phyloP scores from a whole-genome alignment of 2,888 invertebrate genomes.

The Mactromeris polynyma region DNA sequence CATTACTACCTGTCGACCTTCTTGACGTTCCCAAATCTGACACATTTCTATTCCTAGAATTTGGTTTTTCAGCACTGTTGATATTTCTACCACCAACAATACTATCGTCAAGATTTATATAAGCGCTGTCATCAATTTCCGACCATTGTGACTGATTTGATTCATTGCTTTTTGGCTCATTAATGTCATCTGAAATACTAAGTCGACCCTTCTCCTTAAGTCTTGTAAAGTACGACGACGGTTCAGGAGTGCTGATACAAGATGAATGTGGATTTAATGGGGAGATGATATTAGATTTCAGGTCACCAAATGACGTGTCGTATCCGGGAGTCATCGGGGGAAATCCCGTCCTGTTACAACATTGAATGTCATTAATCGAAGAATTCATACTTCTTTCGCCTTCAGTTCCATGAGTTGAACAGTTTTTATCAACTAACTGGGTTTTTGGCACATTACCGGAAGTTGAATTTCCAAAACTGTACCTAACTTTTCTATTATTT shows the following conservation, averaged over 20 bases:
- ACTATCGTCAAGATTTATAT: slow-evolving; percentile 51
- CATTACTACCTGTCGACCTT: neutral
- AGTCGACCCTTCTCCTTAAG: neutral
- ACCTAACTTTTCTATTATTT: neutral
- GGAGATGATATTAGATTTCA: neutral
- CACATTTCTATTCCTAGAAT: neutral
- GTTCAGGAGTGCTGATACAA: neutral
- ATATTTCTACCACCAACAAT: neutral
- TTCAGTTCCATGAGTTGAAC: neutral
- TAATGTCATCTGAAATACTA: slow-evolving; percentile 26
- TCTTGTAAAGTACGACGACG: neutral
- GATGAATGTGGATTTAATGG: neutral
- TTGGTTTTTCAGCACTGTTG: neutral
- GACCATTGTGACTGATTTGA: slow-evolving; percentile 65
- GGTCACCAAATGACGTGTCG: neutral
- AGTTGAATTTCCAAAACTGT: neutral
- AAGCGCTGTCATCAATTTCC: slow-evolving; percentile 69
- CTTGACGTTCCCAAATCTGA: neutral
- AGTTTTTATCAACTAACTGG: neutral
- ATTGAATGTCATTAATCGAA: neutral
- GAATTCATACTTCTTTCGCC: slow-evolving; percentile 20
- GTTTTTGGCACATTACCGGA: neutral
- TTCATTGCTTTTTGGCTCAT: slow-evolving; percentile 58
- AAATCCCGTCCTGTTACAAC: slow-evolving; percentile 30
- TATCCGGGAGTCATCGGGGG: slow-evolving; percentile 38